Evolutionary conservation across 2,797 vertebrate genomes (phyloP).

Genomic region (Atherinosoma microstoma): DNA sequence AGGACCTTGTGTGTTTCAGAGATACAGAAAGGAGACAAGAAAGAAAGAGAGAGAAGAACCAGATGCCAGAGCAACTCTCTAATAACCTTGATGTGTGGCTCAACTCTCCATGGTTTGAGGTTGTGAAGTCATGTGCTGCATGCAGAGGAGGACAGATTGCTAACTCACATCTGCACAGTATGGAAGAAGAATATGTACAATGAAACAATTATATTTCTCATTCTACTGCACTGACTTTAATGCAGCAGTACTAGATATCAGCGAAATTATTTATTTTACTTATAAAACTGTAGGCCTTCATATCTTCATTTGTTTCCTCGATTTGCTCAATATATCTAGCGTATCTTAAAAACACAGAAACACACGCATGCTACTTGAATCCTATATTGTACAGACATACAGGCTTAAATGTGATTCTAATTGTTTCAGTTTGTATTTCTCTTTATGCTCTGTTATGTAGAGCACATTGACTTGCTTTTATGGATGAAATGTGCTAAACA

Average conservation of each 20-base stretch:
- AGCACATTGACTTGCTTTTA: no score
- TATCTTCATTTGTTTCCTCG: not conserved
- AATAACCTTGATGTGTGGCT: constrained; percentile 56
- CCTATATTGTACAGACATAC: not conserved
- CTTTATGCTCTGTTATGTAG: no score
- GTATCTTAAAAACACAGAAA: not conserved
- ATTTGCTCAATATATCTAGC: no score
- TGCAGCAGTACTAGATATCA: not conserved
- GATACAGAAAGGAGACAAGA: constrained; percentile 23
- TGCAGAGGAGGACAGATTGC: constrained; percentile 44
- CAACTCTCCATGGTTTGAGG: constrained; percentile 58
- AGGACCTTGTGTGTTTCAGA: constrained; percentile 31
- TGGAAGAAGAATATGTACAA: not conserved
- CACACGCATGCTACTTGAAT: not conserved
- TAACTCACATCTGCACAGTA: constrained; percentile 54
- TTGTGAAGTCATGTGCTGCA: constrained; percentile 55
- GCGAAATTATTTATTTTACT: not conserved
- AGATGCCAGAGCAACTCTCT: constrained; percentile 43
- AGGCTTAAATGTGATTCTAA: not conserved
- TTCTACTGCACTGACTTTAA: not conserved
- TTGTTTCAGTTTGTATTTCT: no score
- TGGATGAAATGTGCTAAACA: not conserved
- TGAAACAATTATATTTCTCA: not conserved
- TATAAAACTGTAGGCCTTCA: not conserved
- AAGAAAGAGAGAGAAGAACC: constrained; percentile 31